Percentiles rank a stretch among this genome's conserved stretches.
These are phyloP conservation scores for Macropis europaea DNA, from an alignment of 2,888 invertebrate genomes.

Conservation along the genomic window DNA sequence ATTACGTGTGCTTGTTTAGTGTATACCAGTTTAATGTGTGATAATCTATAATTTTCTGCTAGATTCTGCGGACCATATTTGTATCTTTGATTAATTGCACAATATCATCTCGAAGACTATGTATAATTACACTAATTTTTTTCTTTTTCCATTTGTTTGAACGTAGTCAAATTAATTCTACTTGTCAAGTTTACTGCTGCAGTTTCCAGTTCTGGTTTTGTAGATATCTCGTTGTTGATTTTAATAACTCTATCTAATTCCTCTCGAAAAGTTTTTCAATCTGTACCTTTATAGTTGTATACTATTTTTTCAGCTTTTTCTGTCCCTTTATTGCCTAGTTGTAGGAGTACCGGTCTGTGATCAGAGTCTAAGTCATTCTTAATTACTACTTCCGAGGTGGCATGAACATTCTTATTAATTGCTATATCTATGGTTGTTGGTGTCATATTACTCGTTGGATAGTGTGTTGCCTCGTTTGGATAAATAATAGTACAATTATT, in stretches of 20 bases:
- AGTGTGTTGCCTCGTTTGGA: slow-evolving; percentile 57
- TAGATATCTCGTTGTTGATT: slow-evolving; percentile 24
- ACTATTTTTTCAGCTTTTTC: neutral
- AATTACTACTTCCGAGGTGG: slow-evolving; percentile 29
- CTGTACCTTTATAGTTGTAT: slow-evolving; percentile 33
- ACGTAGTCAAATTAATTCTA: slow-evolving; percentile 28
- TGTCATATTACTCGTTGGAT: slow-evolving; percentile 50
- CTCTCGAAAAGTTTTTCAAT: slow-evolving; percentile 46
- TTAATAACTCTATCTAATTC: slow-evolving; percentile 21
- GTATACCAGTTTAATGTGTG: neutral
- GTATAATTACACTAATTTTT: slow-evolving; percentile 4
- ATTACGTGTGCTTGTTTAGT: slow-evolving; percentile 19
- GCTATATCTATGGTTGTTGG: slow-evolving; percentile 62
- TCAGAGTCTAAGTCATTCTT: slow-evolving; percentile 59
- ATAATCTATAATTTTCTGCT: slow-evolving; percentile 26
- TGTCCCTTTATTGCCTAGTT: slow-evolving; percentile 6
- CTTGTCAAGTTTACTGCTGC: slow-evolving; percentile 40
- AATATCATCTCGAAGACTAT: slow-evolving; percentile 15
- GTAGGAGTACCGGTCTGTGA: slow-evolving; percentile 56
- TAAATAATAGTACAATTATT: slow-evolving; percentile 48
- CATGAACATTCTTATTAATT: slow-evolving; percentile 56
- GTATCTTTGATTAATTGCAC: slow-evolving; percentile 25
- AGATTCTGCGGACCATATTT: slow-evolving; percentile 28
- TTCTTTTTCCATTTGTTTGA: slow-evolving; percentile 18
- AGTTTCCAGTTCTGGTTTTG: slow-evolving; percentile 31